Base-by-base conservation (phyloP, 1,140 invertebrate species). In the Plectrocnemia conspersa region DNA sequence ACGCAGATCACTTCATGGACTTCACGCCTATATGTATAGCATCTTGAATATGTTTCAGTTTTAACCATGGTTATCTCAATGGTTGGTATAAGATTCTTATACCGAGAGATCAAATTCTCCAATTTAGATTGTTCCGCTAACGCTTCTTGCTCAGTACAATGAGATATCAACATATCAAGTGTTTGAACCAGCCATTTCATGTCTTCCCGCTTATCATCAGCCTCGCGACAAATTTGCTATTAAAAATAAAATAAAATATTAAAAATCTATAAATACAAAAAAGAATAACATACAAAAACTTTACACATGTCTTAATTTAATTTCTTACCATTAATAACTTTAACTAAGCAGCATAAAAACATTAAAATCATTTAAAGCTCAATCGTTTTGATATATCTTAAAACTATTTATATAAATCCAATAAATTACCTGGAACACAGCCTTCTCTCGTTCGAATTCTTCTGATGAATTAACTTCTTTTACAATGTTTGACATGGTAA, bases 101-200 rank as follows among this genome's bases (percentile, higher is more conserved):
- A 95, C 49, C 91, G 81, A 0, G 82, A 75, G 52, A 96, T 87
- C 3, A 97, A 71, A 56, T 83, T 81, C 67, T 94, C 89, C 11
- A 97, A 73, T 62, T 83, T 82, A 41, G 83, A 80, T 69, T 94
- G 89, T 72, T 89, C 86, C n/a, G 76, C 65, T 52, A 81, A 72
- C 6, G 84, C 84, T 70, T 95, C 88, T 36, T 81, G 77, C 62
- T 92, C 87, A 3, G 84, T 81, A 61, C 87, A 83, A 68, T 92
- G 89, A 27, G 86, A 83, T 3, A 88, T 81, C 47, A 97, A 76
- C 56, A 84, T 85, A 62, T 97, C 91, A 25, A 97, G 70, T 13
- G 86, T 91, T 72, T 93, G 88, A 1, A 94, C 89, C 33, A 97
- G 74, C 90, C 91, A 94, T 65, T 94, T 94, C 84, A 95, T 93